Conservation (phyloP, 2,113 vertebrate genomes). For the Protobothrops mucrosquamatus region DNA sequence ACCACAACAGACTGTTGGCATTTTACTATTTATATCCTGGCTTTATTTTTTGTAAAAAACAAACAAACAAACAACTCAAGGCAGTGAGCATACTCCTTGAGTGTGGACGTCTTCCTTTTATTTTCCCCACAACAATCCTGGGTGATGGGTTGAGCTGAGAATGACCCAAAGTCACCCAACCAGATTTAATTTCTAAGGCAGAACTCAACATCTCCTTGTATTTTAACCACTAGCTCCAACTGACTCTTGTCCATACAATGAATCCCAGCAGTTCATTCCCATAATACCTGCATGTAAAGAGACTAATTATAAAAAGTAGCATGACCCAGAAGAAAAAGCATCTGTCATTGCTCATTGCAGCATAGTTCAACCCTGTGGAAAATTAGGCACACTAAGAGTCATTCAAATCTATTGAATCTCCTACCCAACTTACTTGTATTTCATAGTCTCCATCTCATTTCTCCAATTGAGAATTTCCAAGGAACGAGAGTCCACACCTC, state of each 20-base stretch:
- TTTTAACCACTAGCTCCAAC: background rate
- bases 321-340: background rate
- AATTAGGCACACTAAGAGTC: background rate
- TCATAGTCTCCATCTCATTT: constrained; percentile 82
- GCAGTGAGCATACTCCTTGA: background rate
- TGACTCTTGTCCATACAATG: background rate
- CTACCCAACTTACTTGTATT: constrained; percentile 80
- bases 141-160: background rate
- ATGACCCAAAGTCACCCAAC: background rate
- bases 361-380: background rate
- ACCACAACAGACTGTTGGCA: background rate
- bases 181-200: background rate
- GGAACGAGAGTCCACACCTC: constrained; percentile 76
- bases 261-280: background rate
- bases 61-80: background rate
- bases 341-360: background rate
- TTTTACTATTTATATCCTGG: background rate
- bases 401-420: background rate
- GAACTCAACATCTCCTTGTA: background rate
- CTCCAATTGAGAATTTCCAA: constrained; percentile 87
- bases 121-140: background rate
- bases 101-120: background rate
- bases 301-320: background rate
- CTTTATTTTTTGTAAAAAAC: background rate
- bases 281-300: background rate